Evolutionary conservation across 2,797 vertebrate genomes (phyloP), one percentile per base, ranked within the genome.

Genomic region (Mormyrops attenuatus): DNA sequence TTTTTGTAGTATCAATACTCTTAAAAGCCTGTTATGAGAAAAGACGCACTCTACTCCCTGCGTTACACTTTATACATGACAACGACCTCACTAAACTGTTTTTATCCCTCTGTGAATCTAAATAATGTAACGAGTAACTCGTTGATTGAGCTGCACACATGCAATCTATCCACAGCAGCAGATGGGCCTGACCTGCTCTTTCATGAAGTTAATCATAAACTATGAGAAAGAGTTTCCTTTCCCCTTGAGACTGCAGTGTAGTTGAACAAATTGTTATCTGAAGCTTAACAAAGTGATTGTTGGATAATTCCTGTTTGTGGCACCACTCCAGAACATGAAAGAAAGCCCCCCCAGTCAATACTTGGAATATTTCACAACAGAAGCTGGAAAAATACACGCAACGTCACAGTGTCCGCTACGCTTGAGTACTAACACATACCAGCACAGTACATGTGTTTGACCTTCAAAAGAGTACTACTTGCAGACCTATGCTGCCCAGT

Each of bases 261-360:
- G 96, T 96, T 96, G 96, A 96, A 98, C 96, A 97, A 95, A 94
- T 95, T 97, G 97, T 98, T 98, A 98, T 98, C 97, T 96, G 96
- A 96, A 95, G 95, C 94, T 96, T 97, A 96, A 97, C 96, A 96
- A 96, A 96, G 96, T 96, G 94, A 98, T 98, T 98, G 97, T 98
- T 98, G 96, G 95, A 95, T 97, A 96, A 97, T 98, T 98, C 96
- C 97, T 97, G 97, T 97, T 96, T 95, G 95, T 97, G 96, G 95
- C 96, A 96, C 92, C 93, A 92, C 95, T 98, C 97, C 96, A 97
- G 95, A 94, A 93, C 91, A 93, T 95, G 93, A 94, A 94, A 96
- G 94, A 96, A 52, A 38, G 55, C 82, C 89, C 90, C 55, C 85
- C 26, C 5, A 94, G 95, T 95, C 95, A 96, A 93, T 91, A 90